Conservation (phyloP, 2,888 invertebrate species). For the Patella ulyssiponensis region DNA sequence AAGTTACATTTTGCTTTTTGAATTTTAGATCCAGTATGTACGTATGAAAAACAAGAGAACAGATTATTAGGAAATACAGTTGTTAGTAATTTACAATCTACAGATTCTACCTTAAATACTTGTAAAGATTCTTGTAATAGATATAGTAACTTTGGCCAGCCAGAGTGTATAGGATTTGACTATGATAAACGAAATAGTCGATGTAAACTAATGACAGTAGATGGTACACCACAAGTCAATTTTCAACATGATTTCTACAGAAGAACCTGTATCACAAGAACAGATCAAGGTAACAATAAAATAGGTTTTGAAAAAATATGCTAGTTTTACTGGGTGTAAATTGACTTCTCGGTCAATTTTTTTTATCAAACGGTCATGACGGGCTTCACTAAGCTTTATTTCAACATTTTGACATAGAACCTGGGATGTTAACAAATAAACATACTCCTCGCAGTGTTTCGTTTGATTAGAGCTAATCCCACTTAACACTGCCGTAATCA, state of each 20-base stretch:
- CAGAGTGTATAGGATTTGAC: constrained; percentile 31
- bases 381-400: too few relatives aligned
- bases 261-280: constrained; percentile 16
- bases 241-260: constrained; percentile 23
- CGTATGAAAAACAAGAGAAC: neutral
- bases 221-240: neutral
- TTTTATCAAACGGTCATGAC: too few relatives aligned
- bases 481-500: too few relatives aligned
- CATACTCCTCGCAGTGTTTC: too few relatives aligned
- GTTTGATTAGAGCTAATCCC: too few relatives aligned
- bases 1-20: neutral
- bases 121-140: constrained; percentile 17
- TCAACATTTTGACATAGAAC: too few relatives aligned
- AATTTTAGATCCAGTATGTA: constrained; percentile 15
- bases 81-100: neutral
- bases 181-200: constrained; percentile 5
- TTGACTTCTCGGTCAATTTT: too few relatives aligned
- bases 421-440: too few relatives aligned
- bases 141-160: constrained; percentile 11
- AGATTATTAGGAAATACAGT: neutral
- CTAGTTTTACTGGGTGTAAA: too few relatives aligned
- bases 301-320: too few relatives aligned
- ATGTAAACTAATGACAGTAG: constrained; percentile 22
- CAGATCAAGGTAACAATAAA: constrained; percentile 24
- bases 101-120: neutral